phyloP scores from a whole-genome alignment of 2,888 invertebrate genomes.

The Yponomeuta malinellus region DNA sequence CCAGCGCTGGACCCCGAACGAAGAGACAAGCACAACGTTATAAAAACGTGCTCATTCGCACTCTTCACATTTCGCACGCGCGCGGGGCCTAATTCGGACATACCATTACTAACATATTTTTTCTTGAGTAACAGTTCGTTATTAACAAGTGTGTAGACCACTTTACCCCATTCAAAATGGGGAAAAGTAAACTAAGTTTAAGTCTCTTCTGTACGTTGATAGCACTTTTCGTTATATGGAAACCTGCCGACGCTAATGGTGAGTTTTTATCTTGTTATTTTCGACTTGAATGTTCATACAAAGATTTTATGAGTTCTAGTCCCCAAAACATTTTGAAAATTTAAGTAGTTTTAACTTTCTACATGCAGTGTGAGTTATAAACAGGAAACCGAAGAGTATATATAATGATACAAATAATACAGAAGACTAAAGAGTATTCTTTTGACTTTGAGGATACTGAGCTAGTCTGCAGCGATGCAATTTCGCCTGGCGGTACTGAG shows the following conservation, averaged over 20 bases:
- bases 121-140: slow-evolving; percentile 48
- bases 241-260: slow-evolving; percentile 52
- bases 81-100: slow-evolving; percentile 37
- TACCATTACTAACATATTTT: slow-evolving; percentile 54
- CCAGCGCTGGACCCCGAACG: background rate
- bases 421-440: no score
- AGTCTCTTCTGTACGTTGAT: slow-evolving; percentile 53
- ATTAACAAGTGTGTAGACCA: slow-evolving; percentile 34
- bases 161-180: slow-evolving; percentile 59
- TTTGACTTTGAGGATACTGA: no score
- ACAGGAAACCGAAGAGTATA: no score
- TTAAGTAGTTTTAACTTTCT: no score
- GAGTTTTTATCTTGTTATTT: slow-evolving; percentile 34
- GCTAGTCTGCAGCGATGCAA: no score
- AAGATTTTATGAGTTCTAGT: no score
- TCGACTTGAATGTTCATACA: no score
- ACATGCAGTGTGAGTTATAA: no score
- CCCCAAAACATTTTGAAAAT: no score
- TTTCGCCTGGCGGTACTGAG: no score
- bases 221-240: slow-evolving; percentile 64
- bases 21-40: slow-evolving; percentile 31
- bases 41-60: slow-evolving; percentile 30
- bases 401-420: no score
- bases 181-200: slow-evolving; percentile 56
- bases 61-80: slow-evolving; percentile 54